phyloP scores from a whole-genome alignment of 2,113 vertebrate genomes.

The Megaceryle torquata region DNA sequence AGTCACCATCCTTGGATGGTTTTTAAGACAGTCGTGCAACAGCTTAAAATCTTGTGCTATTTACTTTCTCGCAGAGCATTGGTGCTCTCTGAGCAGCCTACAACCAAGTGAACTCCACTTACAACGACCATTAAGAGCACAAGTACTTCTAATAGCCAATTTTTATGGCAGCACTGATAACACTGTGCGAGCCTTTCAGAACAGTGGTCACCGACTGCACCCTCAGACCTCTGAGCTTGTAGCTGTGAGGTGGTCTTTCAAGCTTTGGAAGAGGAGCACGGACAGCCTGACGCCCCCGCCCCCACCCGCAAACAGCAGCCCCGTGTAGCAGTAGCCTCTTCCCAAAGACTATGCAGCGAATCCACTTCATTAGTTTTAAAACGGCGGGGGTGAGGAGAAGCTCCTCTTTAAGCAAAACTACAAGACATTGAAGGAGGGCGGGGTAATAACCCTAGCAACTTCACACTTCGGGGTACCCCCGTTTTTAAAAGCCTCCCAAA shows the following conservation, averaged over 20 bases:
- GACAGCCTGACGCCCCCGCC: neutral
- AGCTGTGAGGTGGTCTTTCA: rapidly evolving
- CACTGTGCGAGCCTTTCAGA: rapidly evolving
- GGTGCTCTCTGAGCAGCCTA: neutral
- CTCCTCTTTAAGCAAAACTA: neutral
- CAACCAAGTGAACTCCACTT: rapidly evolving
- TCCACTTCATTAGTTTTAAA: neutral
- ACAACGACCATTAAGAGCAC: rapidly evolving
- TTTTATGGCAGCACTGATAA: neutral
- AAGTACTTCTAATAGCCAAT: neutral
- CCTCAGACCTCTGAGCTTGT: rapidly evolving
- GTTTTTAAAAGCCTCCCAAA: too few relatives aligned
- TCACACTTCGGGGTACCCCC: neutral
- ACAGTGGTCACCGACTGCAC: neutral
- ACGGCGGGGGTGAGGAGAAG: rapidly evolving
- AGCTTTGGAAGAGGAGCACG: neutral
- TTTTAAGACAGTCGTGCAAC: neutral
- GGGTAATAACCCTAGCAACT: neutral
- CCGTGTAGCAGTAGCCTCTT: rapidly evolving
- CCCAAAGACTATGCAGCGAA: neutral
- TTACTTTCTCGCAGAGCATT: neutral
- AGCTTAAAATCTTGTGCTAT: neutral
- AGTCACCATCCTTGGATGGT: neutral
- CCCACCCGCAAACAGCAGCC: neutral
- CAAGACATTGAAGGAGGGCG: too few relatives aligned